phyloP scores from a whole-genome alignment of 2,888 invertebrate genomes.

The Pseudanteris insignis region DNA sequence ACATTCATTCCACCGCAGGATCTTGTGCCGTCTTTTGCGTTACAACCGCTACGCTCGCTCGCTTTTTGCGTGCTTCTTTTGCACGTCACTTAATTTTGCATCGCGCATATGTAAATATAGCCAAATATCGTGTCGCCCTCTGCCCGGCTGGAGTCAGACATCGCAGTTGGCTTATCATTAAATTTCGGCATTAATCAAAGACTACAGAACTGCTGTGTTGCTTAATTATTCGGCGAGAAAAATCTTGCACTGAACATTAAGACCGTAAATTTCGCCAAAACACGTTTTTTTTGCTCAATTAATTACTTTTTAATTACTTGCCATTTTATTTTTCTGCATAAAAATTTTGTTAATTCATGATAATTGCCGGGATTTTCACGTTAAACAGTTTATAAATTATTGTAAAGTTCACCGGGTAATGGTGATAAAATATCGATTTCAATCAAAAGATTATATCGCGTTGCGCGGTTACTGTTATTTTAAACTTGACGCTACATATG shows the following conservation, averaged over 20 bases:
- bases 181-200: conserved; percentile 3
- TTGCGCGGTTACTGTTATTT: conserved; percentile 5
- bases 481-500: conserved; percentile 24
- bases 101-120: conserved; percentile 22
- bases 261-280: no score
- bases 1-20: conserved; percentile 36
- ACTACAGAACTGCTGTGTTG: neutral
- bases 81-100: conserved; percentile 36
- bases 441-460: no score
- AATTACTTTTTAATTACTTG: no score
- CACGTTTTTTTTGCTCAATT: no score
- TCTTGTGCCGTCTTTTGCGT: conserved; percentile 26
- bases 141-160: neutral
- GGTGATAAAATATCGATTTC: no score
- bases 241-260: no score
- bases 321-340: no score
- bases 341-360: no score
- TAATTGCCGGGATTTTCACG: no score
- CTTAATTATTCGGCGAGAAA: neutral
- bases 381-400: no score
- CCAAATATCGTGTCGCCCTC: conserved; percentile 18
- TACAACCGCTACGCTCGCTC: conserved; percentile 10
- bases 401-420: no score
- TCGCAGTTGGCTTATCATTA: conserved; percentile 1
- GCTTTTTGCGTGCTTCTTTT: conserved; percentile 32